Evolutionary conservation across 2,113 vertebrate genomes (phyloP).

Genomic region (Ameiurus melas): DNA sequence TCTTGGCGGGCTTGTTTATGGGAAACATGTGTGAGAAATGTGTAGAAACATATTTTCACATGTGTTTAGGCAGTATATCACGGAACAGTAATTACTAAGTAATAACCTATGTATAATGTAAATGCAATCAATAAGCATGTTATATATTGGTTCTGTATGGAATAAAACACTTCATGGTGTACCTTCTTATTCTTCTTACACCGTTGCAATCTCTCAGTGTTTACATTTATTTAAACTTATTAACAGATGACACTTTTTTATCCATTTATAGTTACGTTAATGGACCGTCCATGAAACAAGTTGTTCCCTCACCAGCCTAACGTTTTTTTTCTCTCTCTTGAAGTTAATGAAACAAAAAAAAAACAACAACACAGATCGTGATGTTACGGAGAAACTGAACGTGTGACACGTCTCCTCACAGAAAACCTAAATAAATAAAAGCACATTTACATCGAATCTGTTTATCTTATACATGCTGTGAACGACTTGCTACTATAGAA

Average conservation of each 20-base stretch:
- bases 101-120: neutral
- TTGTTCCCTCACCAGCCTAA: too few relatives aligned
- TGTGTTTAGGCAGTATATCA: neutral
- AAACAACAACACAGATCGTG: too few relatives aligned
- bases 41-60: neutral
- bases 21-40: slow-evolving; percentile 21
- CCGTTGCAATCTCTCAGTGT: neutral
- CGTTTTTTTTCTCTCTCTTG: too few relatives aligned
- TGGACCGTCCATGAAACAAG: too few relatives aligned
- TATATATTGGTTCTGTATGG: too few relatives aligned
- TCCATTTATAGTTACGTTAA: too few relatives aligned
- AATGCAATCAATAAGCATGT: neutral
- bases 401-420: too few relatives aligned
- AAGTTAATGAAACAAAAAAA: too few relatives aligned
- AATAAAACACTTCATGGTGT: too few relatives aligned
- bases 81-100: neutral
- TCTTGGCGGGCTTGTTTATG: slow-evolving; percentile 5
- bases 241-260: too few relatives aligned
- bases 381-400: too few relatives aligned
- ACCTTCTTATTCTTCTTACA: neutral
- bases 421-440: too few relatives aligned
- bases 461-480: neutral
- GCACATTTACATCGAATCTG: neutral
- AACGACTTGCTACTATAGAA: neutral
- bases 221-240: neutral